Base-by-base conservation (phyloP, 2,888 invertebrate genomes). In the Lithophane leautieri region DNA sequence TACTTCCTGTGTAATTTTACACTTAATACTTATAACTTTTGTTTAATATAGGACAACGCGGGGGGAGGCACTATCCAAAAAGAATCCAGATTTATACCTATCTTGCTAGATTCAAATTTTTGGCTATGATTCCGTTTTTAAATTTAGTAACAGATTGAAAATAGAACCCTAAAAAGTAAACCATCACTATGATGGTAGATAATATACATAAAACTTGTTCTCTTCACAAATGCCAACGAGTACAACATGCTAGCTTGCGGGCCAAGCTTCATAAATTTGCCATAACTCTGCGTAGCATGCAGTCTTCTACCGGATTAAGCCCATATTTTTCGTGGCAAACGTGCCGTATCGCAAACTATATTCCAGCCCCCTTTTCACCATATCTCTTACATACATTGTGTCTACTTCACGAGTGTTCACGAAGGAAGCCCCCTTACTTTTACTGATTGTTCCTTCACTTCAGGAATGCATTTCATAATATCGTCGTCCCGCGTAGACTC, bases 301-400 rank as follows among this genome's bases (percentile, higher is more conserved):
- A 78, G 81, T 79, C 81, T 87, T 81, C 73, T 82, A 78, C 82
- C 73, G 86, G 88, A 89, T 90, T 81, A 86, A 69, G 81, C 74
- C 72, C 90, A 90, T 92, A 91, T 91, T 87, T 92, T 89, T 88
- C 81, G 79, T 75, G 70, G 82, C 79, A 86, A 88, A 87, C 91
- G 91, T 91, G 93, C 89, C 89, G 78, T 93, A 92, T 93, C 92
- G 85, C 89, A 81, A 83, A 85, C 84, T 85, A 81, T 83, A 87
- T 85, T 82, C 70, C 63, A 79, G 69, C 73, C 62, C 61, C 60
- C 66, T 73, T 80, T 84, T 79, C 68, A 74, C 40, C 66, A 60
- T 79, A 78, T 76, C 61, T 68, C 42, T 25, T 75, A 68, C 67
- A 76, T 74, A 84, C 73, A 73, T 83, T 62, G 42, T 65, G 70